phyloP scores from a whole-genome alignment of 1,140 invertebrate genomes.

The Phenacoccus solenopsis region DNA sequence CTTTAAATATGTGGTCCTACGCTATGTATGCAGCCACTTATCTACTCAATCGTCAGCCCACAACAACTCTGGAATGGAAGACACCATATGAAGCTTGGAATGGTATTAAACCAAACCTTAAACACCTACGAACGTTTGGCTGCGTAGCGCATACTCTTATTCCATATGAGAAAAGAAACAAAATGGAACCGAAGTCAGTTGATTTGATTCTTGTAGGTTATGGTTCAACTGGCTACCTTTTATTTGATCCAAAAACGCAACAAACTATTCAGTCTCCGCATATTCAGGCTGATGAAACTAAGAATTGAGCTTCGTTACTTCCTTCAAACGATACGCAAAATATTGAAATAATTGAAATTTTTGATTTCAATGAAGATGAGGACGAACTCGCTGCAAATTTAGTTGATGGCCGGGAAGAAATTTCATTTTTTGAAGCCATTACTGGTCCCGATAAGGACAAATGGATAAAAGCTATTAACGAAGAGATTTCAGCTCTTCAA shows the following conservation, averaged over 20 bases:
- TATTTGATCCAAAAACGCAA: constrained; percentile 13
- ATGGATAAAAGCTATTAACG: not conserved
- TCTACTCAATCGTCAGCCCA: not conserved
- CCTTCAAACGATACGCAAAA: not conserved
- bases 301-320: too few species aligned
- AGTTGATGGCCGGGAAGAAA: too few species aligned
- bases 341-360: too few species aligned
- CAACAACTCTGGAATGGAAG: not conserved
- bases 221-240: constrained; percentile 22
- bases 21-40: not conserved
- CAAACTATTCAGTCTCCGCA: not conserved
- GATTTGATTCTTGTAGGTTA: constrained; percentile 25
- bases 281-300: not conserved
- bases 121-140: constrained; percentile 28
- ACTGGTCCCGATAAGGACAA: too few species aligned
- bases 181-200: constrained; percentile 28
- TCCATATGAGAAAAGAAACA: constrained; percentile 29
- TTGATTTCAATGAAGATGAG: not conserved
- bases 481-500: not conserved
- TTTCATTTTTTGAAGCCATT: too few species aligned
- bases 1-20: not conserved
- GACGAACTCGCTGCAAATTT: not conserved
- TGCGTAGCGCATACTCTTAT: constrained; percentile 29
- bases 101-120: not conserved
- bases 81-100: not conserved